These are phyloP conservation scores for Spinus pinus DNA, from an alignment of 2,797 vertebrate genomes.

Conservation along the genomic window DNA sequence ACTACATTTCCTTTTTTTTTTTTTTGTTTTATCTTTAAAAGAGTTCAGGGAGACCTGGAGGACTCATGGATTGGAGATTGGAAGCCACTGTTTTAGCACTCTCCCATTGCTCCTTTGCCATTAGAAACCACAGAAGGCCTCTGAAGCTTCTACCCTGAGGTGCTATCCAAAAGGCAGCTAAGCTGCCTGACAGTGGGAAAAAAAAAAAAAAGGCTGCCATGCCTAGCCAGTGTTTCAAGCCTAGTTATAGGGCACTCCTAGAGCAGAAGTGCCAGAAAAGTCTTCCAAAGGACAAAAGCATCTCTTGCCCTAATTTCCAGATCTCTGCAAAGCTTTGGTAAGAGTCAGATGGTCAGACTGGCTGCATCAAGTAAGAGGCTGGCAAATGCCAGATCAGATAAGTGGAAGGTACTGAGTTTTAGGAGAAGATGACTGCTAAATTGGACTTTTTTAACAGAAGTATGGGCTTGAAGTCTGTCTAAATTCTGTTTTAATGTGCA, in stretches of 20 bases:
- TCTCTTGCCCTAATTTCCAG: not conserved
- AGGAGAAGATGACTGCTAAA: not conserved
- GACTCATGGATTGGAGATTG: accelerated
- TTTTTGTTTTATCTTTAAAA: not conserved
- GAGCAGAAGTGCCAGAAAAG: not conserved
- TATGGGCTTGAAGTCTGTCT: not conserved
- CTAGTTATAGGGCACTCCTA: not conserved
- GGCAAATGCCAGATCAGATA: not conserved
- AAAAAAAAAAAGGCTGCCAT: not conserved
- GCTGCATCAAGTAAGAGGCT: not conserved
- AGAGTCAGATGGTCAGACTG: not conserved
- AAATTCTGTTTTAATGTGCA: not conserved
- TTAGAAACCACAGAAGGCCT: not conserved
- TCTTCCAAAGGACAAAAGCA: not conserved
- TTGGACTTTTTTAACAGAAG: not conserved
- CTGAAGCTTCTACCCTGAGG: not conserved
- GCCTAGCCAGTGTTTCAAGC: not conserved
- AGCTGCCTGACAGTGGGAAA: not conserved
- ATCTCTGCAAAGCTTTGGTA: not conserved
- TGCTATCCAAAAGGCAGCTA: not conserved
- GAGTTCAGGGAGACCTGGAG: not conserved
- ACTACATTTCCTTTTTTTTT: not conserved
- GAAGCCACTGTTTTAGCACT: not conserved
- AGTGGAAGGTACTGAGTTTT: not conserved
- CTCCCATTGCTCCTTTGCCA: not conserved